Evolutionary conservation across 2,113 vertebrate genomes (phyloP).

Genomic region (Tamias sibiricus): DNA sequence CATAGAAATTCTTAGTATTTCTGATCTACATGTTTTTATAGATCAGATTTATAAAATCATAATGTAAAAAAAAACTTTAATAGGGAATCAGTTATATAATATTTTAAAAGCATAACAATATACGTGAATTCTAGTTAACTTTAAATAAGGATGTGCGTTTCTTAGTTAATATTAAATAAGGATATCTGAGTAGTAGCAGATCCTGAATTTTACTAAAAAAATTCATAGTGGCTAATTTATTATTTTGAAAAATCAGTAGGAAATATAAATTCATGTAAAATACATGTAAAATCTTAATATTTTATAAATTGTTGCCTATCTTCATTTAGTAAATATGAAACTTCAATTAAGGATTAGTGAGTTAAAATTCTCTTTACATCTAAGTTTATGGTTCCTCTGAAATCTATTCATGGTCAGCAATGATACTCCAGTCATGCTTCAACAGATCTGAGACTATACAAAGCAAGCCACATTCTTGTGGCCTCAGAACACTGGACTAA

Average conservation of each 20-base stretch:
- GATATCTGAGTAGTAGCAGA: background rate
- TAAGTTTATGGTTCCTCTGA: background rate
- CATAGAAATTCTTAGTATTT: background rate
- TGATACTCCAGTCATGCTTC: background rate
- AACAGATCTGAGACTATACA: background rate
- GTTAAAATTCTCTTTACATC: background rate
- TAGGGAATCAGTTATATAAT: no score
- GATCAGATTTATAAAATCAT: no score
- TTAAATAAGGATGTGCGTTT: background rate
- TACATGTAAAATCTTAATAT: background rate
- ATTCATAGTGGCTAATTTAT: background rate
- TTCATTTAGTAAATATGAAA: background rate
- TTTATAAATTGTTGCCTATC: background rate
- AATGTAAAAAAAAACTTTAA: no score
- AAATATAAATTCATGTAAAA: background rate
- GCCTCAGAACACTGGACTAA: background rate
- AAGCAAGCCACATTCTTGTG: background rate
- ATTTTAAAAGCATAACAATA: no score
- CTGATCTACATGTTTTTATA: no score
- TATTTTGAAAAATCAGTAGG: background rate
- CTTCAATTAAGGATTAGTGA: background rate
- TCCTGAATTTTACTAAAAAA: background rate
- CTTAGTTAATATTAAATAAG: background rate
- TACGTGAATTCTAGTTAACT: no score
- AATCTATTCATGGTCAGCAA: background rate